Base-by-base conservation (phyloP, 2,888 invertebrate genomes). In the Diarsia rubi region DNA sequence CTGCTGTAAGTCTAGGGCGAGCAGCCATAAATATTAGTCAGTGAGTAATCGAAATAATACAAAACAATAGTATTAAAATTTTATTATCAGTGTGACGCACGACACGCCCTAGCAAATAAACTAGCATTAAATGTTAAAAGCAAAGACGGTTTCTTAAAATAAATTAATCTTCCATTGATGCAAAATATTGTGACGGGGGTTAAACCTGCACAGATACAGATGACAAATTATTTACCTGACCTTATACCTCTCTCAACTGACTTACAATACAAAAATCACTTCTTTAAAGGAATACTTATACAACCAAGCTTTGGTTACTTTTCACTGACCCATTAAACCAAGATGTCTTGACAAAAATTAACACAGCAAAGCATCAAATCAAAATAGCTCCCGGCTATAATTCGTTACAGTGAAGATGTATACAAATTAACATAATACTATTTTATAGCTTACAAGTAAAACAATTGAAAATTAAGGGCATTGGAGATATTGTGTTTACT, bases 61-160 rank as follows among this genome's bases (percentile, higher is more conserved):
- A 76, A 88, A 75, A 81, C 37, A 86, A 45, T 67, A 72, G 88
- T 91, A 93, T 92, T 92, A 91, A 93, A 93, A 88, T 87, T 90
- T 90, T 90, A 92, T 92, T 92, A 90, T 91, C 87, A 88, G 88
- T 90, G 90, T 88, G 91, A 91, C 90, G 89, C 81, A 87, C 81
- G 83, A 88, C 88, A 90, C 91, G 87, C 87, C 89, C 91, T 93
- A 93, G 92, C 92, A 92, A 91, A 89, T 91, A 89, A 90, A 88
- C 93, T 93, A 93, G 91, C 90, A 90, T 91, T 91, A 90, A 89
- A 88, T 89, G 92, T 92, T 94, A 92, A 90, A 94, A 94, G 94
- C 93, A 93, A 91, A 88, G 88, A 89, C 79, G 75, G 89, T 87
- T 76, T 80, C 88, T 91, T 90, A 90, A 90, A 91, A 89, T 91